These are phyloP conservation scores for Tauraco hartlaubi DNA, from an alignment of 2,797 vertebrate genomes.

Conservation along the genomic window DNA sequence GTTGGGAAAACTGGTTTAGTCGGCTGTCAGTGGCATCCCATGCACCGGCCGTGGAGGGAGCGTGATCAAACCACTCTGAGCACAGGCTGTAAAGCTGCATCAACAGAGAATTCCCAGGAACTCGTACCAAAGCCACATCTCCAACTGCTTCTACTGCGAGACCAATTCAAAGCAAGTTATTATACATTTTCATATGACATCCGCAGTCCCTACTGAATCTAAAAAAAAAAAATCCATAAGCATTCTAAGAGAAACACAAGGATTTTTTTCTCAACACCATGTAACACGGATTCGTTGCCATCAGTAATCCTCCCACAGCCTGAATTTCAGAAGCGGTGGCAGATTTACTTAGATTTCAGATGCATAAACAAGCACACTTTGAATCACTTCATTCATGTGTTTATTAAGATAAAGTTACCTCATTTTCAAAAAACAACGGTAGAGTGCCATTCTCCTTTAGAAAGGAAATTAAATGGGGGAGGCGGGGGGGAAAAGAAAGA, in stretches of 20 bases:
- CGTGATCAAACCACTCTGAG: neutral
- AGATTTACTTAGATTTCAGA: neutral
- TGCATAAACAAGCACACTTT: neutral
- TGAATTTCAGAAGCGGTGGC: neutral
- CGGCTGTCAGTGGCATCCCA: neutral
- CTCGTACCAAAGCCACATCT: neutral
- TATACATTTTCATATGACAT: neutral
- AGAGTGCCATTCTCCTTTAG: neutral
- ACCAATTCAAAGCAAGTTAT: neutral
- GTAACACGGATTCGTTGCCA: neutral
- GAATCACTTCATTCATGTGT: neutral
- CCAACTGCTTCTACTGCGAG: neutral
- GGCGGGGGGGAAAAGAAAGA: neutral
- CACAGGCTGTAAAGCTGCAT: neutral
- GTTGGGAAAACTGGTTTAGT: conserved; percentile 18
- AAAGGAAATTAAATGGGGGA: neutral
- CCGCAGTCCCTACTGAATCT: conserved; percentile 7
- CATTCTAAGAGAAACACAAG: neutral
- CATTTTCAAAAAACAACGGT: rapidly evolving
- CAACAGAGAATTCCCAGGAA: neutral
- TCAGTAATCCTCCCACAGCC: conserved; percentile 12
- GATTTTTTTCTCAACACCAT: neutral
- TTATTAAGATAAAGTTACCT: neutral
- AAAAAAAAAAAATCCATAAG: neutral
- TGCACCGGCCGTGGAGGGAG: neutral